Base-by-base conservation (phyloP, 2,113 vertebrate species). In the Mugil cephalus region DNA sequence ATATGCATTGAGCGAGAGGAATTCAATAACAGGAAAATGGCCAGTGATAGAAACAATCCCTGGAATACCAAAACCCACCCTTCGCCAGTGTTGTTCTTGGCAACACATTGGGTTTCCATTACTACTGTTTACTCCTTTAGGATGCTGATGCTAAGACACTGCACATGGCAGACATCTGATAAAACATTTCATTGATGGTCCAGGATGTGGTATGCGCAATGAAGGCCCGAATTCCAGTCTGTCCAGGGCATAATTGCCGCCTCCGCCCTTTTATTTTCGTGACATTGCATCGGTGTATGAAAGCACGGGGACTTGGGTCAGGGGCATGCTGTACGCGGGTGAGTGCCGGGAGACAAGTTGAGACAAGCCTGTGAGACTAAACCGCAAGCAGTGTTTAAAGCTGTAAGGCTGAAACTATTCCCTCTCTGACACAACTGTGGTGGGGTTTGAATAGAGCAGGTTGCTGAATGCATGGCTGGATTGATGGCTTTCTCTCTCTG, bases 1-100 rank as follows among this genome's bases (percentile, higher is more conserved):
- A 91, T 91, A 92, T 88, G 88, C 84, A 92, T 85, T 60, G 54
- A 92, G 69, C 82, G 84, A 86, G 76, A 93, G 90, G 93, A 94
- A 94, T 94, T 94, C 92, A 94, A 94, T 91, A 94, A 94, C 93
- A 95, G 93, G 93, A 94, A 94, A 93, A 91, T 84, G 79, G 81
- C 87, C 89, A 88, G 85, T 92, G 91, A 93, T 90, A 92, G 84
- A 93, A 94, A 94, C 92, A 94, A 93, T 92, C 92, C 73, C 79
- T 92, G 79, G 83, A 94, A 93, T 91, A 91, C 79, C 85, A 71
- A 88, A 93, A 92, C 84, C 91, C 93, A 93, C 93, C 94, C 93
- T 87, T 84, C 83, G 79, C 76, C 60, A 75, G 7, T 89, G 92
- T 93, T 93, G 86, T 88, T 90, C 83, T 93, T 94, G 94, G 93